These are phyloP conservation scores for Pseudococcus viburni DNA, from an alignment of 2,888 invertebrate species.

Conservation along the genomic window DNA sequence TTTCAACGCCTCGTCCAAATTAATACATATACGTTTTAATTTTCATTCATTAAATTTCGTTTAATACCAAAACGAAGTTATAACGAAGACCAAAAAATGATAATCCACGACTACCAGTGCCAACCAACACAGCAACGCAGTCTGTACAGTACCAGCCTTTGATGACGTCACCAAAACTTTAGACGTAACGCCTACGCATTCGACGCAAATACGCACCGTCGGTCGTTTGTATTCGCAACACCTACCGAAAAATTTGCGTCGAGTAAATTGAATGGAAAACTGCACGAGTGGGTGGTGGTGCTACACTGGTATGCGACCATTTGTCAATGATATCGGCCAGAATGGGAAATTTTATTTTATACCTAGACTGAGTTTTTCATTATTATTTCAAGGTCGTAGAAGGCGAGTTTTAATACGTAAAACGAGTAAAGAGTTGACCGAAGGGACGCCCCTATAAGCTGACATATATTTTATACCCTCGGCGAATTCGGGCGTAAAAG, in stretches of 20 bases:
- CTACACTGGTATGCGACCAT: background rate
- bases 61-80: background rate
- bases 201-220: slow-evolving; percentile 17
- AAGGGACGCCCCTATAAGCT: background rate
- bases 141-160: background rate
- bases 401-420: background rate
- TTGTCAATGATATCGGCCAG: slow-evolving; percentile 19
- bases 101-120: background rate
- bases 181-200: background rate
- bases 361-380: background rate
- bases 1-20: background rate
- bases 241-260: slow-evolving; percentile 38
- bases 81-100: background rate
- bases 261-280: slow-evolving; percentile 37
- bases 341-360: background rate
- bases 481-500: background rate
- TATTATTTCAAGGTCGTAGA: background rate
- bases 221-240: background rate
- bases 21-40: background rate
- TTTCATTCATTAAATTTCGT: background rate
- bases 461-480: too few species aligned
- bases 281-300: slow-evolving; percentile 16
- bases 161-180: slow-evolving; percentile 35
- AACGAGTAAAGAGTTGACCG: background rate
- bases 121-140: background rate